Conservation (phyloP, 2,113 vertebrate genomes). For the Antidorcas marsupialis region DNA sequence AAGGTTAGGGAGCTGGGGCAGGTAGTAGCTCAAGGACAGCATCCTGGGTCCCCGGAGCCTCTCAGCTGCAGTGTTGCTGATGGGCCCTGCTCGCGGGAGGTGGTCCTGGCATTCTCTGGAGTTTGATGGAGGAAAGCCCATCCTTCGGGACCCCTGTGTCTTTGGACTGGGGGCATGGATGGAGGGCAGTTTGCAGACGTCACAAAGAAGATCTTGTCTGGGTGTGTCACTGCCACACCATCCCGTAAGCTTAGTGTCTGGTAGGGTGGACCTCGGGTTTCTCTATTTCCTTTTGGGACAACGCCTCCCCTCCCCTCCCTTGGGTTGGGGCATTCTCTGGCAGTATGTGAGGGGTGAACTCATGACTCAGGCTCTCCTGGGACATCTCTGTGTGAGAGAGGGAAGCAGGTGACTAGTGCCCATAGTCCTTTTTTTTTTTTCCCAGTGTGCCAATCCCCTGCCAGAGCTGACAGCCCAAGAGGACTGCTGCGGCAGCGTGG, state of each 20-base stretch:
- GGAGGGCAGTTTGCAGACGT: background rate
- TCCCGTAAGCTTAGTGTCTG: background rate
- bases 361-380: background rate
- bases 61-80: background rate
- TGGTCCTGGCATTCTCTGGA: background rate
- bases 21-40: background rate
- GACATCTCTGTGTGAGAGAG: background rate
- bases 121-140: background rate
- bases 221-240: background rate
- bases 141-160: background rate
- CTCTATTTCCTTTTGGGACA: background rate
- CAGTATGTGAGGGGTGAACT: background rate
- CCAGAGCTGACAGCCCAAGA: slow-evolving; percentile 91
- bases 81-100: background rate
- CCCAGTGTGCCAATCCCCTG: slow-evolving; percentile 91
- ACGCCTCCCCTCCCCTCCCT: background rate
- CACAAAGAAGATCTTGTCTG: background rate
- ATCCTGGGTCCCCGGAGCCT: background rate
- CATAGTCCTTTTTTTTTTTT: slow-evolving; percentile 43
- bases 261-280: background rate
- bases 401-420: background rate
- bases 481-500: slow-evolving; percentile 94
- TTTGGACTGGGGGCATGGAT: background rate
- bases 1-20: background rate
- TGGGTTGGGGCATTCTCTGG: background rate